A percentile compares a stretch with the other conserved stretches of the same genome.
Evolutionary conservation across 2,888 invertebrate genomes (phyloP).

Genomic region (Piscicola geometra): DNA sequence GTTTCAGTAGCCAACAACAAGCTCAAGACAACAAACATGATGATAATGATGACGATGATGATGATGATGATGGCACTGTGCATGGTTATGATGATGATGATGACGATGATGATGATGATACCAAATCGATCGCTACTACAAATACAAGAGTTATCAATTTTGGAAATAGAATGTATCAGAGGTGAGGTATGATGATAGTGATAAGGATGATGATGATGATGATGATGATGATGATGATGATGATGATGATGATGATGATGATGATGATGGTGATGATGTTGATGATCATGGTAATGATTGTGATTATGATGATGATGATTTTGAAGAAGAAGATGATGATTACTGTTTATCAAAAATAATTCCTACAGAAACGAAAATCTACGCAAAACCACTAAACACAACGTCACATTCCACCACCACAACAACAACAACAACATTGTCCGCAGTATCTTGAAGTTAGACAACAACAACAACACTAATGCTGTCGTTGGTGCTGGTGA

Average conservation of each 20-base stretch:
- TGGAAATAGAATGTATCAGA: not conserved
- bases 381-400: not conserved
- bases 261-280: not conserved
- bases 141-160: conserved; percentile 5
- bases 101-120: conserved; percentile 16
- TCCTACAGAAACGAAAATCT: not conserved
- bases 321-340: not conserved
- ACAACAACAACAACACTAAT: not conserved
- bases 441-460: conserved; percentile 2
- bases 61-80: not conserved
- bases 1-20: conserved; percentile 9
- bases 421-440: not conserved
- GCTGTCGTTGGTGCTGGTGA: not conserved
- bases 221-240: conserved; percentile 17
- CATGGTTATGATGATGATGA: conserved; percentile 10
- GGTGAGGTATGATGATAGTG: not conserved
- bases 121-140: not conserved
- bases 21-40: not conserved
- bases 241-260: conserved; percentile 8
- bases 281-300: conserved; percentile 3
- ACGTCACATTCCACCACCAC: not conserved
- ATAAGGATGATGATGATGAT: not conserved
- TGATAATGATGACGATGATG: not conserved
- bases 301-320: not conserved
- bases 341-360: not conserved